phyloP scores from a whole-genome alignment of 2,797 vertebrate species.

The Lutjanus argentimaculatus region DNA sequence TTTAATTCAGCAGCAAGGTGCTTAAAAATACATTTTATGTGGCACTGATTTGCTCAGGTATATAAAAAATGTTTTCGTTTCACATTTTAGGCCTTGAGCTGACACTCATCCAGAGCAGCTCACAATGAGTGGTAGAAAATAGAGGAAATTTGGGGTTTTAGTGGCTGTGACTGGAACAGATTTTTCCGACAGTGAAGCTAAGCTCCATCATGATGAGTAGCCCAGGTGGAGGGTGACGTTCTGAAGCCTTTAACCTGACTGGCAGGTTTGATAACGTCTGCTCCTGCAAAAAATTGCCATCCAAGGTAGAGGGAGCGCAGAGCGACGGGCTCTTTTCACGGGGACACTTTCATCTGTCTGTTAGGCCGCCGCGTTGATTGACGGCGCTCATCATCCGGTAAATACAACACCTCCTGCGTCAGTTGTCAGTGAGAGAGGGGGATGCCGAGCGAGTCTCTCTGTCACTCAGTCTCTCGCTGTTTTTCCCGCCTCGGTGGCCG shows the following conservation, averaged over 20 bases:
- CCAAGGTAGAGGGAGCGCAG: constrained; percentile 40
- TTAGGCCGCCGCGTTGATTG: constrained; percentile 61
- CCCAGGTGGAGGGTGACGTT: constrained; percentile 44
- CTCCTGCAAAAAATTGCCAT: constrained; percentile 35
- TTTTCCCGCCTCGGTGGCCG: constrained; percentile 9
- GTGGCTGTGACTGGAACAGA: constrained; percentile 49
- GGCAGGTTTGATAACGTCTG: constrained; percentile 64
- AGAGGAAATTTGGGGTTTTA: constrained; percentile 35
- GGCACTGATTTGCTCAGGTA: constrained; percentile 39
- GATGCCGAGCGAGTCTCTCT: constrained; percentile 35
- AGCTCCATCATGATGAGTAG: constrained; percentile 66
- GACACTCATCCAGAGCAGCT: constrained; percentile 38
- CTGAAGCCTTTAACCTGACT: constrained; percentile 59
- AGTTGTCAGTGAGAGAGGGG: constrained; percentile 34
- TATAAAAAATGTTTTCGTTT: constrained; percentile 36
- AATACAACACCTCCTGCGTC: constrained; percentile 59
- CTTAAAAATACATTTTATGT: constrained; percentile 64
- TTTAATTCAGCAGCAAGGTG: constrained; percentile 57
- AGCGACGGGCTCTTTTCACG: constrained; percentile 32
- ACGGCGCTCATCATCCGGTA: constrained; percentile 64
- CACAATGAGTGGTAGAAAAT: constrained; percentile 28
- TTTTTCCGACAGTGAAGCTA: constrained; percentile 66
- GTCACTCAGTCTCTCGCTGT: constrained; percentile 33
- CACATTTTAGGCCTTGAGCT: constrained; percentile 42
- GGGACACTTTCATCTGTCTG: constrained; percentile 63